Evolutionary conservation across 2,113 vertebrate genomes (phyloP), one percentile per base, ranked within the genome.

Genomic region (Corythaixoides concolor): DNA sequence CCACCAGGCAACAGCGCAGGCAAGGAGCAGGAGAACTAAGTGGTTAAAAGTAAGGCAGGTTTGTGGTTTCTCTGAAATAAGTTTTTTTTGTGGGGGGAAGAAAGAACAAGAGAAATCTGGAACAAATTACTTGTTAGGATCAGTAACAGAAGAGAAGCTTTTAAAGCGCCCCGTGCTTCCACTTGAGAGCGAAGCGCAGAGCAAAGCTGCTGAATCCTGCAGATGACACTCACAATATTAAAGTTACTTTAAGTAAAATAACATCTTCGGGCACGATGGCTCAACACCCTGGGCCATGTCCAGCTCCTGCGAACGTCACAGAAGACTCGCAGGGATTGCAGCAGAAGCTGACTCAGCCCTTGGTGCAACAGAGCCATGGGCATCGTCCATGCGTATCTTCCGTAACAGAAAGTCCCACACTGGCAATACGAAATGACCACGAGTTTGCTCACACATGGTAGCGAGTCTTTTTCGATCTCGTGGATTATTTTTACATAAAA

Each of bases 401-500:
- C 4, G 0, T 4, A 50, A 6, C 0, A 0, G 41, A 11, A 49
- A 66, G 39, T 12, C 85, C 75, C 50, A 39, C 0, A 9, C 3
- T 28, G 32, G 8, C 47, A 21, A 20, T 1, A 7, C 5, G 33
- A 27, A 68, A 35, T 0, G 7, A 50, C 56, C 21, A 2, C 0
- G 4, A 37, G 45, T 60, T 76, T 21, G 28, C 5, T 52, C 18
- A 19, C 55, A 32, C 39, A 16, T 0, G 8, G 21, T 2, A 16
- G n/a, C 3, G 1, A 47, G 45, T 1, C 26, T 39, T 53, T 8
- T n/a, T 35, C 49, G 21, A 32, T 62, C 37, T n/a, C 0, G 0
- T 5, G 55, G 30, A 50, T 78, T 76, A 15, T 26, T 58, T 69
- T 58, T 60, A 17, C 8, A 15, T 12, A 43, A 28, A 0, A 55